Percentiles rank a stretch among this genome's conserved stretches.
Evolutionary conservation across 2,888 invertebrate genomes (phyloP).

Genomic region (Zaprionus bogoriensis): DNA sequence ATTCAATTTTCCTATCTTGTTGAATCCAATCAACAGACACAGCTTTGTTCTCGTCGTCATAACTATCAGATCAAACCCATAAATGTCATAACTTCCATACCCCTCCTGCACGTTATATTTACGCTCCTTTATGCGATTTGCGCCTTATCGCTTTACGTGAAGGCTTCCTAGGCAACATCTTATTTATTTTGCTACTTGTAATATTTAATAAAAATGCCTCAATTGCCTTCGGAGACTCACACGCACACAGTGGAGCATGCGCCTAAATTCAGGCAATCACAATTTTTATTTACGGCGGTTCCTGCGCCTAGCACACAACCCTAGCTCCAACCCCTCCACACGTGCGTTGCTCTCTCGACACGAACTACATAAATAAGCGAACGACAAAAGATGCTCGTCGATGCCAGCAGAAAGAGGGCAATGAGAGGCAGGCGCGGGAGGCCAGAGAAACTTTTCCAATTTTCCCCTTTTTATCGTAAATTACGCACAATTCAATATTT

Average conservation of each 20-base stretch:
- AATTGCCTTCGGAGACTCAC: conserved; percentile 33
- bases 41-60: neutral
- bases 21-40: neutral
- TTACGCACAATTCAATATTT: conserved; percentile 79
- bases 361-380: conserved; percentile 75
- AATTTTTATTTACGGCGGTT: conserved; percentile 68
- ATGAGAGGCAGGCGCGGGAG: neutral
- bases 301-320: conserved; percentile 5
- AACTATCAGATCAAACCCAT: neutral
- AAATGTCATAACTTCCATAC: neutral
- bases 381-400: conserved; percentile 44
- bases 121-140: conserved; percentile 14
- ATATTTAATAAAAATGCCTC: conserved; percentile 70
- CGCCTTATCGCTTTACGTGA: conserved; percentile 25
- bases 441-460: conserved; percentile 75
- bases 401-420: conserved; percentile 2
- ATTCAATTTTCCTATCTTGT: neutral
- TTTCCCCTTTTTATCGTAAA: conserved; percentile 81
- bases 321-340: conserved; percentile 24
- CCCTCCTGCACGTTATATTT: neutral
- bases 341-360: conserved; percentile 61
- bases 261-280: conserved; percentile 69
- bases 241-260: conserved; percentile 6
- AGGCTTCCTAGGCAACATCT: conserved; percentile 41
- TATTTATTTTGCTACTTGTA: conserved; percentile 66